Evolutionary conservation across 2,797 vertebrate species (phyloP), one percentile per base, ranked within the genome.

Genomic region (Austrolebias charrua): DNA sequence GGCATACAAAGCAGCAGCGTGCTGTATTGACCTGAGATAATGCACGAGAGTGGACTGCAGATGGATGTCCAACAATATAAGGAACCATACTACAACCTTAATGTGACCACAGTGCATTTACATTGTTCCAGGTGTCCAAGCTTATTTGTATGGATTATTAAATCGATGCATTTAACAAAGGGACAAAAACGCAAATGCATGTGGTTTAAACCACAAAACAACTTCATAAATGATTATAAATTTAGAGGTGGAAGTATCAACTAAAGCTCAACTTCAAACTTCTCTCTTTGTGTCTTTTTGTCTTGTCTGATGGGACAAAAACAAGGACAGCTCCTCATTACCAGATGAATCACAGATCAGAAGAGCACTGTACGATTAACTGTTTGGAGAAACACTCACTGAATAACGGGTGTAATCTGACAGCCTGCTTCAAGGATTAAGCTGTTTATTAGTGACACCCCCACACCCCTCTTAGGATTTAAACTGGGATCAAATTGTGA

Each of bases 21-120:
- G 54, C 29, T 11, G 50, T 70, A n/a, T 86, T 82, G 88, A 82
- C 79, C 64, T 35, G 44, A 70, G 64, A 69, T 78, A 56, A 80
- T 72, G 54, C 63, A 78, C 73, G 66, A 86, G 66, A 63, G 66
- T 55, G 69, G 24, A 61, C 83, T 79, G 74, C 72, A 80, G 78
- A 57, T 66, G 61, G 57, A 24, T 24, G 2, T 24, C 24, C 24
- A 24, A 60, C 28, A 64, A 54, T 71, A 19, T 43, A 56, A 69
- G 56, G 8, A 33, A 5, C 5, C 31, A 33, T 3, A 33, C 31
- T 6, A 49, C 31, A 75, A 69, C 63, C 63, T 57, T 73, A 40
- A n/a, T 74, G 69, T 77, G 78, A 48, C 44, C 15, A 28, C 52
- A 8, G 33, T 60, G 16, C 42, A 20, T 42, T 49, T 38, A 35